These are phyloP conservation scores for Ranitomeya imitator DNA, from an alignment of 2,113 vertebrate genomes.

Conservation along the genomic window DNA sequence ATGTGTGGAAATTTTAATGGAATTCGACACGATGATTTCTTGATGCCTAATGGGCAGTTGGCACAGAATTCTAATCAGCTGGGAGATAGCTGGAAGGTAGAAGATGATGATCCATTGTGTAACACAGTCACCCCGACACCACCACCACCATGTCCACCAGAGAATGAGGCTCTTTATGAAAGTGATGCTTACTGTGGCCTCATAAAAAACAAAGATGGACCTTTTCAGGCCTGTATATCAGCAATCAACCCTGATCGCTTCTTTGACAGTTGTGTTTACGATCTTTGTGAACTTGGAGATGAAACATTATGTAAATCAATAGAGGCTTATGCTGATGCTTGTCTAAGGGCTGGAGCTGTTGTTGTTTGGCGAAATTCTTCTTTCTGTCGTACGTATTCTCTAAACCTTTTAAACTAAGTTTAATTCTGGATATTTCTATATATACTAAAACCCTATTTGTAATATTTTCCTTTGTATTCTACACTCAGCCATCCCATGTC, in stretches of 20 bases:
- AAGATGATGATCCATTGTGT: constrained; percentile 64
- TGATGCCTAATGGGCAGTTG: constrained; percentile 65
- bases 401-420: neutral
- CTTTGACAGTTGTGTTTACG: constrained; percentile 74
- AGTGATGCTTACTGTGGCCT: constrained; percentile 73
- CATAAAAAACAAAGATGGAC: constrained; percentile 68
- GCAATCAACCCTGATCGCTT: constrained; percentile 70
- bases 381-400: constrained; percentile 75
- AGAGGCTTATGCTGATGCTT: constrained; percentile 69
- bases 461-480: neutral
- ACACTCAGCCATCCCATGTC: constrained; percentile 62
- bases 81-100: constrained; percentile 73
- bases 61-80: constrained; percentile 62
- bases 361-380: constrained; percentile 77
- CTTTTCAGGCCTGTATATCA: constrained; percentile 72
- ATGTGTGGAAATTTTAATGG: constrained; percentile 85
- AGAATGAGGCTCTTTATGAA: constrained; percentile 64
- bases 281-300: constrained; percentile 73
- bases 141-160: constrained; percentile 67
- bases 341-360: constrained; percentile 71
- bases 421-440: neutral
- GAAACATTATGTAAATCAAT: constrained; percentile 70
- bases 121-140: neutral
- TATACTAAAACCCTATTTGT: neutral
- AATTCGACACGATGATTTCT: constrained; percentile 70